phyloP scores from a whole-genome alignment of 2,888 invertebrate genomes.

The Acrocyrtus sp. region DNA sequence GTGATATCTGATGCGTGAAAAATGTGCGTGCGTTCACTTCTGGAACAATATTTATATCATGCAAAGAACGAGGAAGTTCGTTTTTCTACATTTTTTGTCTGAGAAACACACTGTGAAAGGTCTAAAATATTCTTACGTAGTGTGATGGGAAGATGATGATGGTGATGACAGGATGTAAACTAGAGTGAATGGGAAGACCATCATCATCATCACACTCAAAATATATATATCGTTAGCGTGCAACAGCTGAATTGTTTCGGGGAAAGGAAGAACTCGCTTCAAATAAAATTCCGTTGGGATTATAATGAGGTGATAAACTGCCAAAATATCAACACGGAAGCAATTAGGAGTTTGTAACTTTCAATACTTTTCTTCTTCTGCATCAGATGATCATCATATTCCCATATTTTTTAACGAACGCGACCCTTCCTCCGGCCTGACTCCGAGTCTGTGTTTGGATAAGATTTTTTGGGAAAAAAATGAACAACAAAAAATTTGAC shows the following conservation, averaged over 20 bases:
- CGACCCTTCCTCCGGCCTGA: neutral
- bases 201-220: too few species aligned
- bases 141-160: too few species aligned
- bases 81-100: neutral
- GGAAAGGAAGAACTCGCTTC: neutral
- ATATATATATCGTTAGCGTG: neutral
- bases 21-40: neutral
- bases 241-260: neutral
- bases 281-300: constrained; percentile 23
- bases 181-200: neutral
- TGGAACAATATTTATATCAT: constrained; percentile 2
- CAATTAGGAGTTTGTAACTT: constrained; percentile 11
- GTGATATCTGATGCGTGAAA: neutral
- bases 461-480: neutral
- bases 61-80: constrained; percentile 22
- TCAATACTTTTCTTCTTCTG: too few species aligned
- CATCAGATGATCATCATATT: neutral
- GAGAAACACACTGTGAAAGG: too few species aligned
- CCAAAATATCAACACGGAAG: constrained; percentile 41
- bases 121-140: too few species aligned
- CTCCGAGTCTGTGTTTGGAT: neutral
- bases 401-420: neutral
- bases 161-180: neutral
- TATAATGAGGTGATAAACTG: constrained; percentile 42
- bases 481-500: constrained; percentile 2